Evolutionary conservation across 2,113 vertebrate genomes (phyloP).

Genomic region (Poeciliopsis prolifica): DNA sequence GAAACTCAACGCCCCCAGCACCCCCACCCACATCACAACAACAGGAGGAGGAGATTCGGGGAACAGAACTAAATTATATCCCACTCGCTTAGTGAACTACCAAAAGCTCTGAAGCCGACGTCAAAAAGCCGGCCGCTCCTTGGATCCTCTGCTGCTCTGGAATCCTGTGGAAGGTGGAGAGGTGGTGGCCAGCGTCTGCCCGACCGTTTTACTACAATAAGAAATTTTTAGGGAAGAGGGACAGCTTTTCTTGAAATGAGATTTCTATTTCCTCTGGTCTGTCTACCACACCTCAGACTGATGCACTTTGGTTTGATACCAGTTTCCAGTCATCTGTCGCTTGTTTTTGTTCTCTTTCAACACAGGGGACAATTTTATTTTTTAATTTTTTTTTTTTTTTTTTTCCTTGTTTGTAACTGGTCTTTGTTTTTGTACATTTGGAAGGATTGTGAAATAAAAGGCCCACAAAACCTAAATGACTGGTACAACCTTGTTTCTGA

Average conservation of each 20-base stretch:
- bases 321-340: conserved; percentile 60
- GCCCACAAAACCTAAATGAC: conserved; percentile 75
- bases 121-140: conserved; percentile 51
- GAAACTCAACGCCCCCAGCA: conserved; percentile 25
- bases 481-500: conserved; percentile 20
- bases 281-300: conserved; percentile 65
- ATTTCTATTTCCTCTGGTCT: conserved; percentile 63
- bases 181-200: conserved; percentile 68
- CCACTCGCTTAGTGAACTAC: conserved; percentile 77
- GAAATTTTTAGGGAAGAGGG: conserved; percentile 63
- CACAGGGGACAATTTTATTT: conserved; percentile 48
- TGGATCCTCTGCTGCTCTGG: conserved; percentile 69
- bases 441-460: conserved; percentile 84
- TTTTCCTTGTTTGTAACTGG: conserved; percentile 60
- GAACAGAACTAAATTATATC: conserved; percentile 77
- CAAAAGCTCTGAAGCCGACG: conserved; percentile 75
- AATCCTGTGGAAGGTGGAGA: conserved; percentile 65
- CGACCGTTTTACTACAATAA: conserved; percentile 54
- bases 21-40: conserved; percentile 3
- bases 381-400: conserved; percentile 47
- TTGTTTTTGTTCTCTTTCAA: conserved; percentile 49
- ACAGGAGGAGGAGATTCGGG: conserved; percentile 40
- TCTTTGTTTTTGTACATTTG: conserved; percentile 83
- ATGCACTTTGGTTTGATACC: conserved; percentile 77
- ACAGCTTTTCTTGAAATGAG: conserved; percentile 61